Evolutionary conservation across 2,113 vertebrate species (phyloP).

Genomic region (Peromyscus leucopus): DNA sequence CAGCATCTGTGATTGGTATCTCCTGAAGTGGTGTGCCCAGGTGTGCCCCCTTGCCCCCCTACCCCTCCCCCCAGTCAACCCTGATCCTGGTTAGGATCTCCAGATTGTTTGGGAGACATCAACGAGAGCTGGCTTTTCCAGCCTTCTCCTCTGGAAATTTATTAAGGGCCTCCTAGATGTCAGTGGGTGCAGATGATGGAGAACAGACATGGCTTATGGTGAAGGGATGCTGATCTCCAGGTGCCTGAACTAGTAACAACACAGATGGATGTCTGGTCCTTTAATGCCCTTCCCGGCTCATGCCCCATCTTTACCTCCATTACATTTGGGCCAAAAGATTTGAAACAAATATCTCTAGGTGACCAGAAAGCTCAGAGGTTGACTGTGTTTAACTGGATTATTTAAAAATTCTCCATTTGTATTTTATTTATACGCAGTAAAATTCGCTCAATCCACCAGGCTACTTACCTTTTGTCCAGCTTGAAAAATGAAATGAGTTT

Average conservation of each 20-base stretch:
- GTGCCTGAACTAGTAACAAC: background rate
- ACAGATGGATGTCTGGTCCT: background rate
- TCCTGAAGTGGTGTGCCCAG: background rate
- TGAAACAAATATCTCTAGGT: background rate
- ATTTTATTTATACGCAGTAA: constrained; percentile 60
- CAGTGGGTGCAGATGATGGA: background rate
- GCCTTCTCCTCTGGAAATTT: background rate
- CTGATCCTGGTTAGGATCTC: background rate
- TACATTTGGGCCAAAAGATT: background rate
- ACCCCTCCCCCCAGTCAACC: background rate
- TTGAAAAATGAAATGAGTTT: constrained; percentile 47
- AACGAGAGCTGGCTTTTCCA: background rate
- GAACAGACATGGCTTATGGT: background rate
- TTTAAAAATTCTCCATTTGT: background rate
- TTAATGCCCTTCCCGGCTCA: background rate
- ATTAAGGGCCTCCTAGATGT: background rate
- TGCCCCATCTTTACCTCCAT: background rate
- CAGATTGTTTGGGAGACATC: background rate
- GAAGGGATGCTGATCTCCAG: background rate
- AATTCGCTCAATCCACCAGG: background rate
- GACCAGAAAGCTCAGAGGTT: background rate
- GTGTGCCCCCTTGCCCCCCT: background rate
- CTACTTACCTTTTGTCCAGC: constrained; percentile 48
- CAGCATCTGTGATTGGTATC: background rate
- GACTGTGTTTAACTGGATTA: background rate